A percentile compares a stretch with the other conserved stretches of the same genome.
Evolutionary conservation across 2,113 vertebrate genomes (phyloP).

Genomic region (Microcebus lehilahytsara): DNA sequence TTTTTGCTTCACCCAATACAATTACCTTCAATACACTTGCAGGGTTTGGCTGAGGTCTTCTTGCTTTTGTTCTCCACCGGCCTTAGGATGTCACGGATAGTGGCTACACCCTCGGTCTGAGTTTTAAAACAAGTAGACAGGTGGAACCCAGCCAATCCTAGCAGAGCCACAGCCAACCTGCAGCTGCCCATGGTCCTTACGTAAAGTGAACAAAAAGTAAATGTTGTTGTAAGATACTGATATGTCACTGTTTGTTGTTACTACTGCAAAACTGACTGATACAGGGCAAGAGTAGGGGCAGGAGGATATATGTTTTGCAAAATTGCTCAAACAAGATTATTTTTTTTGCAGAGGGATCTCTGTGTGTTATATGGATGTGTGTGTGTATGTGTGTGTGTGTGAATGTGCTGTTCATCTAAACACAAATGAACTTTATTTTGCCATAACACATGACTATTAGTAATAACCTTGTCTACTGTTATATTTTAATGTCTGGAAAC

Average conservation of each 20-base stretch:
- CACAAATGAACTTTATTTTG: not conserved
- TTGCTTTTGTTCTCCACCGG: not conserved
- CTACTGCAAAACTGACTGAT: not conserved
- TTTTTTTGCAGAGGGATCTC: not conserved
- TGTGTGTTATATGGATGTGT: not conserved
- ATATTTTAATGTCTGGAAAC: conserved; percentile 21
- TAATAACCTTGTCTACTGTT: not conserved
- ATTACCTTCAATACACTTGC: not conserved
- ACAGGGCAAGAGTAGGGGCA: not conserved
- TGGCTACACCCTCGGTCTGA: not conserved
- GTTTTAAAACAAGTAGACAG: not conserved
- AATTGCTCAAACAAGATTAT: not conserved
- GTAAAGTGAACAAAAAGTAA: not conserved
- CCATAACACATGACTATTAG: not conserved
- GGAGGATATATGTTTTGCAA: not conserved
- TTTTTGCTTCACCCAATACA: not conserved
- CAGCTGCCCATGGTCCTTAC: not conserved
- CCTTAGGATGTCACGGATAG: not conserved
- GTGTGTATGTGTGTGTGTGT: not conserved
- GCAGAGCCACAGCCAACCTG: not conserved
- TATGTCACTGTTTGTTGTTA: not conserved
- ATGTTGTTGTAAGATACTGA: not conserved
- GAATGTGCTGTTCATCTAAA: not conserved
- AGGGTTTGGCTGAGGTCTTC: not conserved
- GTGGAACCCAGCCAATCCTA: not conserved